Conservation (phyloP, 2,113 vertebrate genomes). For the Panthera tigris region DNA sequence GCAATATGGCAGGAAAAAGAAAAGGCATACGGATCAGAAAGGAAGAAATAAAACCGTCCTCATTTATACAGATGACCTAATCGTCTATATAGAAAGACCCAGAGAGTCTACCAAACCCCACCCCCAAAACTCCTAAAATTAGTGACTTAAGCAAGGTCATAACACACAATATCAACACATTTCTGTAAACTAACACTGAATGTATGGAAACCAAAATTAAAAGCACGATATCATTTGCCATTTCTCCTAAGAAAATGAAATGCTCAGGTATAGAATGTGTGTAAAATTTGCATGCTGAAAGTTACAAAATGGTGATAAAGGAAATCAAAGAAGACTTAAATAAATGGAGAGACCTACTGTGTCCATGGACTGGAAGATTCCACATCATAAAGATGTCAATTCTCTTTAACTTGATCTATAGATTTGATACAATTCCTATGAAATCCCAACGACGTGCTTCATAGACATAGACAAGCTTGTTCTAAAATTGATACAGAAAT, state of each 20-base stretch:
- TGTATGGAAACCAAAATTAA: neutral
- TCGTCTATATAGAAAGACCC: neutral
- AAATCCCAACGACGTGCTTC: neutral
- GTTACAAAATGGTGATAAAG: neutral
- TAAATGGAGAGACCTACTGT: neutral
- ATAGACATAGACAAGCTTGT: neutral
- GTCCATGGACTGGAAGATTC: neutral
- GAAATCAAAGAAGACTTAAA: neutral
- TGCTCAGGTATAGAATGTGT: neutral
- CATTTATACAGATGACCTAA: neutral
- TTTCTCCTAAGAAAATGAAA: conserved; percentile 29
- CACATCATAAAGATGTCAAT: neutral
- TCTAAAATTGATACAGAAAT: neutral
- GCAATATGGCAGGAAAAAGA: neutral
- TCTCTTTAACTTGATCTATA: neutral
- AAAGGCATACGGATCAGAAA: neutral
- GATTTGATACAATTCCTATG: neutral
- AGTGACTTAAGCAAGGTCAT: neutral
- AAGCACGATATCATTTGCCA: neutral
- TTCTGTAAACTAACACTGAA: neutral
- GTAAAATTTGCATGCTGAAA: neutral
- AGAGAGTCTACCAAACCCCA: neutral
- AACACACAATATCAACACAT: neutral
- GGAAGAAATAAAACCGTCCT: neutral
- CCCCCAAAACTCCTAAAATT: neutral